Base-by-base conservation (phyloP, 64 coral and sea anemone genomes). In the Dendronephthya gigantea region DNA sequence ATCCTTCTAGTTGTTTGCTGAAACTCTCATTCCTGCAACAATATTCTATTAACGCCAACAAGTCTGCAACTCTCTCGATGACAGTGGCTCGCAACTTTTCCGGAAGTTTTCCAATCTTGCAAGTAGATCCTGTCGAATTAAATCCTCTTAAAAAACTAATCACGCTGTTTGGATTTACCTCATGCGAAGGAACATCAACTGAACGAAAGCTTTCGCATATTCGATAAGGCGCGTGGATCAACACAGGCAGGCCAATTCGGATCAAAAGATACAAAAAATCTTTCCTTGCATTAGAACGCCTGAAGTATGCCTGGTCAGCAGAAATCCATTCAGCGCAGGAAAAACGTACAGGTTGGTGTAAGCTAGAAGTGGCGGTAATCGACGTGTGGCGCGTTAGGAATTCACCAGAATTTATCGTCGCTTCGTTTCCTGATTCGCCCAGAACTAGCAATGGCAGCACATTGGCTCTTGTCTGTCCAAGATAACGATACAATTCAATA, bases 361-460 rank as follows among this genome's bases (percentile, higher is more conserved):
- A 11, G 4, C 11, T 45, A 45, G 41, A 11, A 45, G 41, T 45
- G 11, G 4, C 41, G 4, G 41, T 45, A 6, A 6, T 45, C 41
- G 41, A 45, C 41, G 11, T 45, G 41, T 45, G 11, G 41, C 11
- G 41, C 4, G 41, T 45, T 11, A 45, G 4, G 4, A 45, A 45
- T 45, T 11, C 41, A 28, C 15, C 7, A 55, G 88, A 92, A 70
- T 81, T 56, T 47, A 92, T 92, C 23, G n/a, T n/a, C 58, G 41
- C 41, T 45, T 45, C 11, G 4, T 45, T 45, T 45, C 11, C 11
- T 6, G 41, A 45, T 11, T 45, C 41, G 41, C 4, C 11, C 11
- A 62, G 83, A 16, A 84, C 62, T 2, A 96, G 70, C 29, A 96
- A 86, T 4, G 94, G 94, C 17, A 96, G n/a, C 9, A 96, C 91